A percentile compares a stretch with the other conserved stretches of the same genome.
phyloP scores from a whole-genome alignment of 2,888 invertebrate genomes.

The Dioctria rufipes region DNA sequence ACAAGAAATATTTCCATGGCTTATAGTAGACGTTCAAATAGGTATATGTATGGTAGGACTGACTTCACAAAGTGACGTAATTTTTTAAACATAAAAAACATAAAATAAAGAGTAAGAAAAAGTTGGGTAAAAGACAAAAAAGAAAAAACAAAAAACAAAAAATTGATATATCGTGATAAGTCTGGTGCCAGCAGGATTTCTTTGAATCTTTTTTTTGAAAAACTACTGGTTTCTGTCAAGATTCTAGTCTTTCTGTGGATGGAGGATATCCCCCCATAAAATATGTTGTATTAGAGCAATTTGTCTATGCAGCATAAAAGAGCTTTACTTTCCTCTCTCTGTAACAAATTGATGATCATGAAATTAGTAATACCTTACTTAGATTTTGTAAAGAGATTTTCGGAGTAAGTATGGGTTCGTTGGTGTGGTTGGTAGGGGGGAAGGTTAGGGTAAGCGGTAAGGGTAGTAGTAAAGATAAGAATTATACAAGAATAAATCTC shows the following conservation, averaged over 20 bases:
- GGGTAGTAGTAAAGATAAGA: no score
- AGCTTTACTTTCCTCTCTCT: background rate
- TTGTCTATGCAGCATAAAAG: constrained; percentile 18
- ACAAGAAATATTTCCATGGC: constrained; percentile 2
- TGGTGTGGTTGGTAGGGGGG: no score
- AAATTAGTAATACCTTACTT: constrained; percentile 2
- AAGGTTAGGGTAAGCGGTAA: no score
- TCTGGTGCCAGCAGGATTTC: constrained; percentile 19
- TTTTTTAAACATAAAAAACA: background rate
- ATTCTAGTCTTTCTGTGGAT: background rate
- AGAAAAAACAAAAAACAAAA: constrained; percentile 5
- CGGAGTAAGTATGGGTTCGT: no score
- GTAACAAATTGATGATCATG: constrained; percentile 34
- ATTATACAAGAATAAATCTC: no score
- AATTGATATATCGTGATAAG: constrained; percentile 18
- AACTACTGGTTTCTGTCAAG: constrained; percentile 15
- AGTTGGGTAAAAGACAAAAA: background rate
- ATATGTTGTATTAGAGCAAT: constrained; percentile 22
- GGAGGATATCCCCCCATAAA: background rate
- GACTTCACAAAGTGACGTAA: constrained; percentile 39
- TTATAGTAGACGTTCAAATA: background rate
- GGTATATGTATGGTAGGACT: no score
- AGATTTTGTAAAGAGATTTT: background rate
- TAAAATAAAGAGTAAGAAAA: background rate
- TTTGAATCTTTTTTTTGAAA: background rate